Evolutionary conservation across 2,797 vertebrate genomes (phyloP), one percentile per base, ranked within the genome.

Genomic region (Mormyrus proboscirostris): DNA sequence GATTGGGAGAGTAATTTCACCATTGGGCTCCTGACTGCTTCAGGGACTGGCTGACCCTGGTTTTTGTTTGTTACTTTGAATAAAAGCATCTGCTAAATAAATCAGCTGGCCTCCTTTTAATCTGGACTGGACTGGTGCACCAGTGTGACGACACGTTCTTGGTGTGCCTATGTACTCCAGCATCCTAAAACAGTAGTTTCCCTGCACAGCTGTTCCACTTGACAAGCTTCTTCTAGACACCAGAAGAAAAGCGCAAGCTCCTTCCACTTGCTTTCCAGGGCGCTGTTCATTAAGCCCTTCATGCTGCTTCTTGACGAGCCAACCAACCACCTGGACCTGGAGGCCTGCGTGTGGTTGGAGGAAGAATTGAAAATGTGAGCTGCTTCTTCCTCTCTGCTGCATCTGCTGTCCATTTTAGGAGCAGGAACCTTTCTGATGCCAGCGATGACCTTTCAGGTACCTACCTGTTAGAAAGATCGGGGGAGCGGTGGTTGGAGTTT

Each of bases 341-440:
- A 99, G n/a, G 98, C 98, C 5, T 99, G 98, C 4, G 98, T 99
- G 94, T 99, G 98, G 98, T 92, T 99, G 92, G 99, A 99, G 94
- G 99, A 99, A 91, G 98, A 99, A 91, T 96, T 99, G 59, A 97
- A 97, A 91, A 95, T 96, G 98, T 99, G 95, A 96, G 98, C 93
- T 25, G 1, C 44, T 44, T 49, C 79, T 41, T 3, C 44, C 79
- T 83, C 79, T 49, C 4, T 41, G 41, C 79, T 7, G 62, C 25
- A 25, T 65, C 22, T 25, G 22, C 59, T 25, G 22, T n/a, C 62
- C 25, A 29, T 29, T 69, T 69, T 69, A 5, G 55, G 55, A 9
- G 22, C 59, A 29, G 69, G 10, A 38, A 73, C 29, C 69, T 33
- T 73, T 38, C 29, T 2, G 33, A 38, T 38, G 29, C 65, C 65